Evolutionary conservation across 37 sponge, comb jelly and placozoan genomes (phyloP).

Genomic region (Beroe ovata): DNA sequence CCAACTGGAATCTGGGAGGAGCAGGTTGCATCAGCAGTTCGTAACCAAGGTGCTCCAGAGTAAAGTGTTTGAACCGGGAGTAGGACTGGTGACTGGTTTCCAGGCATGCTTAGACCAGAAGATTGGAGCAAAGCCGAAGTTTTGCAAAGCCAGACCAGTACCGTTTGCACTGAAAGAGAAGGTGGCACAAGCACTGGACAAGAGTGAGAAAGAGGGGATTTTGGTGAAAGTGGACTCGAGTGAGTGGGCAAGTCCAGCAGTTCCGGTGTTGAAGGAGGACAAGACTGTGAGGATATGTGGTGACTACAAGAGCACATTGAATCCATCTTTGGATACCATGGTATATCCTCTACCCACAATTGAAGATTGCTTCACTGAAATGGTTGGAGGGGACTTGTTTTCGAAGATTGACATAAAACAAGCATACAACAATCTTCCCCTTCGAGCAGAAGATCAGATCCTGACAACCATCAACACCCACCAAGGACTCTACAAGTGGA

Average conservation of each 20-base stretch:
- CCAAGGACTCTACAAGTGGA: constrained; percentile 71
- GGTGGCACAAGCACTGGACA: constrained; percentile 67
- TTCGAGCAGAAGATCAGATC: constrained; percentile 62
- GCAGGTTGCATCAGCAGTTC: not conserved
- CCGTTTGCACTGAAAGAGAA: constrained; percentile 71
- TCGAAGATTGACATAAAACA: constrained; percentile 68
- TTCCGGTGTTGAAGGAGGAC: constrained; percentile 69
- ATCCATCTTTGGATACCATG: constrained; percentile 23
- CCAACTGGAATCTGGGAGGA: not conserved
- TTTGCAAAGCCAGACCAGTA: constrained; percentile 69
- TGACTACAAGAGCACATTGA: constrained; percentile 70
- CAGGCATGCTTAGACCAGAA: not conserved
- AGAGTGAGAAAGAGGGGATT: constrained; percentile 63
- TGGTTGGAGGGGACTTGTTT: constrained; percentile 67
- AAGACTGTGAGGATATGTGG: constrained; percentile 72
- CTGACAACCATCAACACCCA: constrained; percentile 73
- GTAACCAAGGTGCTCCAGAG: not conserved
- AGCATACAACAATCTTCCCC: constrained; percentile 69
- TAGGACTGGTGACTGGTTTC: not conserved
- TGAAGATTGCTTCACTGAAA: constrained; percentile 42
- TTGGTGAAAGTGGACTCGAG: constrained; percentile 68
- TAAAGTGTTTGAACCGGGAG: constrained; percentile 1
- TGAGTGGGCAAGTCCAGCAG: constrained; percentile 71
- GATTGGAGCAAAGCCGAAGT: not conserved
- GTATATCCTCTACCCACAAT: constrained; percentile 64